Percentiles rank a stretch among this genome's conserved stretches.
These are phyloP conservation scores for Megaustenia siamemsis DNA, from an alignment of 2,888 invertebrate species.

Conservation along the genomic window DNA sequence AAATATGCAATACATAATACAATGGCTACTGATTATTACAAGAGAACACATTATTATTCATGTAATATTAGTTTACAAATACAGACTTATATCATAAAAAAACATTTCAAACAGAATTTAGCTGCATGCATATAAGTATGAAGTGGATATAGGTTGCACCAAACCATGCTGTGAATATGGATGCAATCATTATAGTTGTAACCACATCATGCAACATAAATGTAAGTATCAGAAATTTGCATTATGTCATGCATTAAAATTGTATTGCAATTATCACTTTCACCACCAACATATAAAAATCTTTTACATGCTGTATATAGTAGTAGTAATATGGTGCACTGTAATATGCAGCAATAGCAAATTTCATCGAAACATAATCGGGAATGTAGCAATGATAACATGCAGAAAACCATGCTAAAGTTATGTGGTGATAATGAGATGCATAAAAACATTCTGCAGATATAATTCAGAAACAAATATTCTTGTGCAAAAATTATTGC, in stretches of 20 bases:
- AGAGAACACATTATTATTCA: background rate
- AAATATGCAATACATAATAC: background rate
- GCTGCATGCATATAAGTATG: background rate
- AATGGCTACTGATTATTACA: background rate
- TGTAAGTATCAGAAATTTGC: too few species aligned
- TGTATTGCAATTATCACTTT: too few species aligned
- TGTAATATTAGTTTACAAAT: background rate
- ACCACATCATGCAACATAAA: too few species aligned
- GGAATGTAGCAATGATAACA: background rate
- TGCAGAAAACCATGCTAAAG: background rate
- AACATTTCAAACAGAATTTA: background rate
- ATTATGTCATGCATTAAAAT: too few species aligned
- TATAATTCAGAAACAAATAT: background rate
- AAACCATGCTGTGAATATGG: background rate
- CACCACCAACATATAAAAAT: too few species aligned
- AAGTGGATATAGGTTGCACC: background rate
- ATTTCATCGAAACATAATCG: background rate
- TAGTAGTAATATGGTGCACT: background rate
- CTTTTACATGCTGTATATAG: background rate
- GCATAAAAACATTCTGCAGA: background rate
- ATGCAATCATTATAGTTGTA: too few species aligned
- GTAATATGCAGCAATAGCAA: background rate
- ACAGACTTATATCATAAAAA: too few species aligned
- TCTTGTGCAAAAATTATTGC: too few species aligned
- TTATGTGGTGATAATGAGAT: background rate